A percentile compares a stretch with the other conserved stretches of the same genome.
Evolutionary conservation across 1,140 invertebrate species (phyloP).

Genomic region (Zaprionus nigranus): DNA sequence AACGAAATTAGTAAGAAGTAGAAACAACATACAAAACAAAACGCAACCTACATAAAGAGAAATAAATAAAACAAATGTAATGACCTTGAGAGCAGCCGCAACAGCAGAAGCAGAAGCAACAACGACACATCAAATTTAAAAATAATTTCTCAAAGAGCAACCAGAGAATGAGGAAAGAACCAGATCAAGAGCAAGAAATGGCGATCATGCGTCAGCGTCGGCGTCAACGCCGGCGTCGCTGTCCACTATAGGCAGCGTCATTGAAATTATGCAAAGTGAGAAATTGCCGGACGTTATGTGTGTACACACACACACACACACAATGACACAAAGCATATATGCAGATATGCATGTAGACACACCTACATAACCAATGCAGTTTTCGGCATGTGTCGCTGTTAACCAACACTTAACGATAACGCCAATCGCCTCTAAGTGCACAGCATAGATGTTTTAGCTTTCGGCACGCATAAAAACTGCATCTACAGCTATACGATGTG

Average conservation of each 20-base stretch:
- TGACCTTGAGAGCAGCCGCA: constrained; percentile 64
- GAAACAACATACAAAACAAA: constrained; percentile 37
- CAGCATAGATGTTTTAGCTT: constrained; percentile 44
- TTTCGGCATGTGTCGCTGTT: constrained; percentile 15
- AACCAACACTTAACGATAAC: constrained; percentile 37
- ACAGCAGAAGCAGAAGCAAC: constrained; percentile 37
- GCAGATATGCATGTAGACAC: neutral
- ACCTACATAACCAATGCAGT: constrained; percentile 19
- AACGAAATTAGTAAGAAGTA: neutral
- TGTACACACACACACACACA: constrained; percentile 8
- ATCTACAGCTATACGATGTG: neutral
- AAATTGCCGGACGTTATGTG: constrained; percentile 50
- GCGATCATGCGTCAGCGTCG: constrained; percentile 61
- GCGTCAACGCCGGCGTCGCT: constrained; percentile 28
- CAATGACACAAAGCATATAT: neutral
- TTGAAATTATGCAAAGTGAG: constrained; percentile 74
- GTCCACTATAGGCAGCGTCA: constrained; percentile 37
- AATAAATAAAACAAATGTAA: constrained; percentile 79
- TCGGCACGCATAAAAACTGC: constrained; percentile 50
- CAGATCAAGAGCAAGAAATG: constrained; percentile 63
- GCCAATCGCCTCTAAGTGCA: constrained; percentile 5
- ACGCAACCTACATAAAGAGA: constrained; percentile 52
- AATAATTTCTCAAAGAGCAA: constrained; percentile 77
- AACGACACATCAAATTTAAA: constrained; percentile 73
- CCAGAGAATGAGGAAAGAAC: constrained; percentile 52